Evolutionary conservation across 2,113 vertebrate genomes (phyloP).

Genomic region (Oceanites oceanicus): DNA sequence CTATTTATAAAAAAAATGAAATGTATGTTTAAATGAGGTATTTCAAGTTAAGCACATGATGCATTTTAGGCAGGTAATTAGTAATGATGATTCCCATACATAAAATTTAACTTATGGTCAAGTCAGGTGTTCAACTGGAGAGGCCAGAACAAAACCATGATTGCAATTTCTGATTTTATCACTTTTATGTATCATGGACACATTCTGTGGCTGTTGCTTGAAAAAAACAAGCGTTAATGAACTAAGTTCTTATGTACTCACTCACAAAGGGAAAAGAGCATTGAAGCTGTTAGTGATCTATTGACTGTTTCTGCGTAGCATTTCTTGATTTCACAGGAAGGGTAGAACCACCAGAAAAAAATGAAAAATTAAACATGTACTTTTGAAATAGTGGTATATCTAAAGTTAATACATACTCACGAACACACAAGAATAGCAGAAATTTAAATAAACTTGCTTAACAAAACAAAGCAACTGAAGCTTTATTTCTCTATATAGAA

Average conservation of each 20-base stretch:
- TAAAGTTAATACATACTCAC: not conserved
- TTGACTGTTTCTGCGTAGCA: not conserved
- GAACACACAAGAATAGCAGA: not conserved
- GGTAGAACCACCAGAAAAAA: not conserved
- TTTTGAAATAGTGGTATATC: not conserved
- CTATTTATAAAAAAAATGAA: not conserved
- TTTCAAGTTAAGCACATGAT: not conserved
- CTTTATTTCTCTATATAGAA: constrained; percentile 68
- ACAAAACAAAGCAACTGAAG: constrained; percentile 65
- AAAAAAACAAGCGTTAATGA: not conserved
- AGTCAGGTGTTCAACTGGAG: not conserved
- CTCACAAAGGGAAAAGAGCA: not conserved
- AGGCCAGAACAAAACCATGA: not conserved
- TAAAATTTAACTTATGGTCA: not conserved
- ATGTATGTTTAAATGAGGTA: not conserved
- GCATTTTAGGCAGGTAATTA: not conserved
- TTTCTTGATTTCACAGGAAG: not conserved
- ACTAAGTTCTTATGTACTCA: not conserved
- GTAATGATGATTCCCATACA: not conserved
- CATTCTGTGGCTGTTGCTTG: not conserved
- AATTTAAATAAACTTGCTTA: constrained; percentile 63
- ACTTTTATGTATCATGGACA: not conserved
- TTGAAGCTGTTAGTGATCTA: not conserved
- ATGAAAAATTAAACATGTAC: not conserved
- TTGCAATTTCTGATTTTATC: not conserved